These are phyloP conservation scores for Myotis davidii DNA, from an alignment of 2,113 vertebrate species.

Conservation along the genomic window DNA sequence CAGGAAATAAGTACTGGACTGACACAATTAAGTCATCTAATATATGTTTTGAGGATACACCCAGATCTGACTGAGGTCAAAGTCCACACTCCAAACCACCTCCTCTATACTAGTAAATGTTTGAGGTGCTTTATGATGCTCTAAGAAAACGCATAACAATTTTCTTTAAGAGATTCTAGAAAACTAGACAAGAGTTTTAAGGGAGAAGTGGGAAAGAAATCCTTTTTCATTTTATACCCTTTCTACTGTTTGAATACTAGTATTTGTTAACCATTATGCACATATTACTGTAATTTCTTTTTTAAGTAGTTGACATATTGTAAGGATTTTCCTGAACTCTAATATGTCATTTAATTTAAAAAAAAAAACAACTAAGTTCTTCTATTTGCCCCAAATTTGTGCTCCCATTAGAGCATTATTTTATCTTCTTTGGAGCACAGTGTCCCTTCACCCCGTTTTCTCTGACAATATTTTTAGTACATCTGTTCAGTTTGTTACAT, in stretches of 20 bases:
- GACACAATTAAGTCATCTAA: not conserved
- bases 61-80: not conserved
- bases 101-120: not conserved
- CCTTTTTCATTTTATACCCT: not conserved
- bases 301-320: not conserved
- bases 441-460: not conserved
- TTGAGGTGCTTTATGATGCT: not conserved
- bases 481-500: slow-evolving; percentile 25
- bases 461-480: slow-evolving; percentile 35
- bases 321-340: slow-evolving; percentile 6
- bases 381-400: not conserved
- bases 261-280: not conserved
- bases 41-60: not conserved
- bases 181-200: not conserved
- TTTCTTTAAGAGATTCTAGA: slow-evolving; percentile 35
- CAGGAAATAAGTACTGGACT: not conserved
- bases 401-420: not conserved
- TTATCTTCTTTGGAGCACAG: not conserved
- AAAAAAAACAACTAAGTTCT: slow-evolving; percentile 2
- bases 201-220: not conserved
- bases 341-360: slow-evolving; percentile 60
- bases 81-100: not conserved
- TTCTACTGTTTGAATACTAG: not conserved
- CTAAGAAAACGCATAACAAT: not conserved
- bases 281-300: not conserved